Conservation (phyloP, 2,888 invertebrate genomes). For the Acanthoscelides obtectus region DNA sequence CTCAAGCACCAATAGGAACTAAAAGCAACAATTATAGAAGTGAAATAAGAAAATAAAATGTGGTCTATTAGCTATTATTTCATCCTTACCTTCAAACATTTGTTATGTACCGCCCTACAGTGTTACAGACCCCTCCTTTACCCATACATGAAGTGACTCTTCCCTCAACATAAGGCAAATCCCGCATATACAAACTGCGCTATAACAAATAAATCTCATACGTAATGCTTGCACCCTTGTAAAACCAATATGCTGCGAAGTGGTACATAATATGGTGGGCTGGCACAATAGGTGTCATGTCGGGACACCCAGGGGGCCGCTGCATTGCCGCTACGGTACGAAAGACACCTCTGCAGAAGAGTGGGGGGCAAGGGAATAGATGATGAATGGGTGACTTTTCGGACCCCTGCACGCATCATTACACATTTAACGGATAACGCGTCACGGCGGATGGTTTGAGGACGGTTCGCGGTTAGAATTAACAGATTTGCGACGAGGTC, state of each 20-base stretch:
- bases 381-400: constrained; percentile 15
- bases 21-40: no score
- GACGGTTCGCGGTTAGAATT: background rate
- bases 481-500: background rate
- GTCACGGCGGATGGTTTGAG: background rate
- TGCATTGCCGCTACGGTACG: background rate
- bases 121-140: background rate
- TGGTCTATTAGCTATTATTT: no score
- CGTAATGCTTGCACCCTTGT: constrained; percentile 35
- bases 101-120: no score
- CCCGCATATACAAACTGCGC: background rate
- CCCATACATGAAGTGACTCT: background rate
- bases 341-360: background rate
- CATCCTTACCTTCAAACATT: no score
- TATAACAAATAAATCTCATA: background rate
- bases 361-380: background rate
- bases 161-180: background rate
- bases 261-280: constrained; percentile 46
- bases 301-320: constrained; percentile 13
- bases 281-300: constrained; percentile 45
- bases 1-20: no score
- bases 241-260: constrained; percentile 46
- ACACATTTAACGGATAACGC: constrained; percentile 27
- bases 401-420: constrained; percentile 26
- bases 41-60: no score